Evolutionary conservation across 2,113 vertebrate species (phyloP), one percentile per base, ranked within the genome.

Genomic region (Urocynchramus pylzowi): DNA sequence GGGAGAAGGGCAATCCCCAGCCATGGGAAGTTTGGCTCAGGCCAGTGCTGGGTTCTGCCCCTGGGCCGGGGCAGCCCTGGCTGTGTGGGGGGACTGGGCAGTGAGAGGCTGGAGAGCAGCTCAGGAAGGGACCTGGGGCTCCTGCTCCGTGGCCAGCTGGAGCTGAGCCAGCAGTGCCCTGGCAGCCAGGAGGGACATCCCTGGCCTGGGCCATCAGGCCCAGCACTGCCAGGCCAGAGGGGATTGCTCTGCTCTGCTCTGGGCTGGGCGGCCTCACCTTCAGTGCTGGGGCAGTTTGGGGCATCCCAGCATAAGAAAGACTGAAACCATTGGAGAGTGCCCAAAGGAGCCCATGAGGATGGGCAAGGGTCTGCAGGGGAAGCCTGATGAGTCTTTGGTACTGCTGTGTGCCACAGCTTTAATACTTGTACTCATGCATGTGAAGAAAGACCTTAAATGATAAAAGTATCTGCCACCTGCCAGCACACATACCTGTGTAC

Each of bases 291-390:
- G 19, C 50, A 65, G 4, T 8, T 35, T 13, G 10, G 82, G 42
- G 42, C 61, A 50, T 9, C 61, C 31, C 44, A 21, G 5, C 3
- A 26, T 2, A 10, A 30, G 30, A 42, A 42, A 31, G 42, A 17
- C 52, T 9, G 0, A 4, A 5, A 35, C 16, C 6, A 35, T 6
- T 5, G 4, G 64, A 53, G 4, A 78, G 27, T 1, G 6, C 11
- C 47, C 74, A 45, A 1, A 78, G 19, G 64, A 61, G 33, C 39
- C 54, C 18, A 11, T 0, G 1, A 8, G 54, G 27, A 37, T 78
- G n/a, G 54, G 31, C 28, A 53, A 53, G 11, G 28, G 10, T 18
- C 30, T 24, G 14, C 20, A 77, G 65, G 16, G 37, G 8, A 76
- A 76, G 21, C 10, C 13, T 16, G 26, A 7, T 21, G 31, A 35